Base-by-base conservation (phyloP, 64 coral and sea anemone species). In the Actinia tenebrosa region DNA sequence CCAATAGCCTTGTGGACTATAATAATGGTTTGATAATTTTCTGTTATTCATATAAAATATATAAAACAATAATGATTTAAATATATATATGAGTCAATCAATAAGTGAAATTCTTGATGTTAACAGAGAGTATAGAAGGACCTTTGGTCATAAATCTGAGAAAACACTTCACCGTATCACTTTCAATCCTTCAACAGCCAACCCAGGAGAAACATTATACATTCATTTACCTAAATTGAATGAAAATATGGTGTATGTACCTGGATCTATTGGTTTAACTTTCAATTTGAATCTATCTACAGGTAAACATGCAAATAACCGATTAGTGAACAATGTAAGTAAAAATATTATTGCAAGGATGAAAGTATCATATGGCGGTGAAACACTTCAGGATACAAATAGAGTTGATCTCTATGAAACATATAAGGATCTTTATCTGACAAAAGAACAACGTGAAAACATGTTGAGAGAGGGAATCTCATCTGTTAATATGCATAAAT, bases 191-290 rank as follows among this genome's bases (percentile, higher is more conserved):
- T 61, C 13, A 14, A 83, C 18, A 6, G 87, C 87, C 23, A 82
- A 13, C 11, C 87, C 87, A 83, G 87, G 77, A 3, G 56, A 60
- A 83, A 89, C 87, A 46, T 42, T 89, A 10, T 62, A 89, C 3
- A 37, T 89, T 10, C 60, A 25, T 64, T 45, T 89, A 44, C 79
- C 87, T 11, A 89, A 17, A 45, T 30, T 89, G 46, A 8, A 15
- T 16, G 44, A 53, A 0, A 63, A 63, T 60, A 42, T 5, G 0
- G 87, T 89, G 19, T 20, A 55, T 81, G 87, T 89, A 13, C 87
- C 84, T 5, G 43, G 19, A 63, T 15, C 6, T 16, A 22, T 64
- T 71, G 7, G 0, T 69, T 22, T 86, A 2, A 5, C 27, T 8
- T 86, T 86, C 19, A 18, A 86, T 37, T 26, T 86, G 18, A 45